Base-by-base conservation (phyloP, 2,113 vertebrate genomes). In the Eubucco bourcierii region DNA sequence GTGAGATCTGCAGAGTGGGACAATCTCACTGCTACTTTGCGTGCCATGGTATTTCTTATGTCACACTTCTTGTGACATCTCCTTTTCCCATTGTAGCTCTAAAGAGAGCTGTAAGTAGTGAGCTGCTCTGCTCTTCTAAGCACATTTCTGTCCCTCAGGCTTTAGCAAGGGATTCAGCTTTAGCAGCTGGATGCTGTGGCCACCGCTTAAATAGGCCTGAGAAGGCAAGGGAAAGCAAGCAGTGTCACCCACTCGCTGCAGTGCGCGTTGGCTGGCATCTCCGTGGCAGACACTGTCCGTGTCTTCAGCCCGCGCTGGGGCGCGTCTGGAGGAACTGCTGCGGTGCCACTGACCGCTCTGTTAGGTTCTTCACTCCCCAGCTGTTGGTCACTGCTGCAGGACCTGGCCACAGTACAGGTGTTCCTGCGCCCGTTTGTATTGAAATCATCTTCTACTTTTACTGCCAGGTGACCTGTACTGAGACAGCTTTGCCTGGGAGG, bases 311-410 rank as follows among this genome's bases (percentile, higher is more conserved):
- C 87, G 84, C 39, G 67, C 64, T 47, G 65, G 86, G 80, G 93
- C 94, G 83, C 59, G 64, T 61, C 70, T 83, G 63, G 71, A 80
- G 82, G 60, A 94, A 39, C 52, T 3, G 3, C 70, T 84, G n/a
- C 68, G 70, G 28, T 79, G 61, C 72, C 44, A 34, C 92, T 71
- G 72, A 71, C 70, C 75, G 61, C 77, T 68, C 58, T 68, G 37
- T 47, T 46, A 75, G 47, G 17, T 13, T 46, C 50, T 95, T 93
- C 91, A 20, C 47, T 91, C 71, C 75, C 44, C 83, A 72, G 93
- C 77, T 93, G 8, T 78, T 95, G 94, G 86, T 80, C 56, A 46
- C 80, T 84, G 70, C 77, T 76, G 50, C 86, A 88, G 90, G 88
- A 94, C 78, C 86, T 50, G 73, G 21, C 55, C 19, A 44, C 37